Conservation (phyloP, 2,113 vertebrate genomes). For the Bubo bubo region DNA sequence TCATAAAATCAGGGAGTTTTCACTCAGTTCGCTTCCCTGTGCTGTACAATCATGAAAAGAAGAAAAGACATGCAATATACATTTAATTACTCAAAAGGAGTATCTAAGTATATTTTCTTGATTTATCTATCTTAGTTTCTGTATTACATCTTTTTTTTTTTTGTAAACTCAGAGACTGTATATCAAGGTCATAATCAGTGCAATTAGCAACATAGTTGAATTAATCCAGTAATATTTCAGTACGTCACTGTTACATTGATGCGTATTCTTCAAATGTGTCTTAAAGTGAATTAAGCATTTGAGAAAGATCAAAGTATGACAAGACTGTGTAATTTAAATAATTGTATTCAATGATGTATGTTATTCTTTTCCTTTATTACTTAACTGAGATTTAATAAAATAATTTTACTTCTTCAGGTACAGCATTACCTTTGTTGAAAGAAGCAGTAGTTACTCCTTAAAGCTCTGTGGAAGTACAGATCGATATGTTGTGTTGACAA, state of each 20-base stretch:
- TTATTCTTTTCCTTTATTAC: background rate
- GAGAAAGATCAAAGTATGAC: background rate
- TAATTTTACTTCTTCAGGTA: slow-evolving; percentile 75
- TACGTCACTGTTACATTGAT: background rate
- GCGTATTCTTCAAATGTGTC: background rate
- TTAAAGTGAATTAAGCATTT: background rate
- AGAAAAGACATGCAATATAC: background rate
- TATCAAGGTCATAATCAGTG: background rate
- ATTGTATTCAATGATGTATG: background rate
- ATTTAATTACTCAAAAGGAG: background rate
- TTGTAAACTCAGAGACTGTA: background rate
- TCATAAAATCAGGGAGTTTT: background rate
- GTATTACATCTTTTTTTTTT: background rate
- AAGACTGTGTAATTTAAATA: background rate
- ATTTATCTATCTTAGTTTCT: background rate
- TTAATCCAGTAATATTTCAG: background rate
- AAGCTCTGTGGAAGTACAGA: slow-evolving; percentile 79
- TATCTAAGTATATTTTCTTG: background rate
- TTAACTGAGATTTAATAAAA: background rate
- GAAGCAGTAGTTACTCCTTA: slow-evolving; percentile 76
- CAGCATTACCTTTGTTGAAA: slow-evolving; percentile 86
- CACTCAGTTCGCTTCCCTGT: background rate
- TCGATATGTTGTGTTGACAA: slow-evolving; percentile 82
- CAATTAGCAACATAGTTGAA: background rate
- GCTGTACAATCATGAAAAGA: background rate